Evolutionary conservation across 2,797 vertebrate species (phyloP).

Genomic region (Clarias laeviceps): DNA sequence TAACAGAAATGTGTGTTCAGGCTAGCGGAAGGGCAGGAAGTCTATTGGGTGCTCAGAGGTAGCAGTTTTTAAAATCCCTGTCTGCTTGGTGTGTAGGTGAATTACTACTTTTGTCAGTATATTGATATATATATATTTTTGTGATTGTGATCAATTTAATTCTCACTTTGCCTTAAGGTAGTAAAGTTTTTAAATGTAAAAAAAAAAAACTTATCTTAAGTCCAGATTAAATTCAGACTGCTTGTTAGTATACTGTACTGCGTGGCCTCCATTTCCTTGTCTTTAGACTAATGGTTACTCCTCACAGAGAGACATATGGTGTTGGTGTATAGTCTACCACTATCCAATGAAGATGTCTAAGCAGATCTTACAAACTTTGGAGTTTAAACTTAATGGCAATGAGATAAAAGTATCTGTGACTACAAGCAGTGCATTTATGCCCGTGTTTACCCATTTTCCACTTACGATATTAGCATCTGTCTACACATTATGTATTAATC

Average conservation of each 20-base stretch:
- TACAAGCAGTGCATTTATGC: neutral
- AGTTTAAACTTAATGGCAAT: neutral
- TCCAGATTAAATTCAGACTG: constrained; percentile 5
- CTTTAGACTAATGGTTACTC: neutral
- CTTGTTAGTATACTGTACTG: constrained; percentile 9
- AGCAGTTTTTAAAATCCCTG: neutral
- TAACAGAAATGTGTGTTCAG: neutral
- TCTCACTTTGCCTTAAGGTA: neutral
- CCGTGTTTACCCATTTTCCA: neutral
- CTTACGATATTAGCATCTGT: neutral
- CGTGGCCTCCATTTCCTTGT: neutral
- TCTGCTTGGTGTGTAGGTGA: neutral
- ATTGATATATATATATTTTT: neutral
- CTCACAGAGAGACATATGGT: neutral
- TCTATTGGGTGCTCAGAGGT: neutral
- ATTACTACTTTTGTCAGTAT: constrained; percentile 19
- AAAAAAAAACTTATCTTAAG: neutral
- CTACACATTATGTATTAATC: neutral
- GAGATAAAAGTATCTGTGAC: neutral
- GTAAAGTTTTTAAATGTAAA: neutral
- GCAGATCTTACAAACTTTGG: neutral
- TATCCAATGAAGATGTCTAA: neutral
- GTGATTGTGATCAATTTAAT: neutral
- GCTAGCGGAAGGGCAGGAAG: constrained; percentile 21
- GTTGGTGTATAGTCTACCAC: neutral